Base-by-base conservation (phyloP, 1,140 invertebrate genomes). In the Drosophila elegans region DNA sequence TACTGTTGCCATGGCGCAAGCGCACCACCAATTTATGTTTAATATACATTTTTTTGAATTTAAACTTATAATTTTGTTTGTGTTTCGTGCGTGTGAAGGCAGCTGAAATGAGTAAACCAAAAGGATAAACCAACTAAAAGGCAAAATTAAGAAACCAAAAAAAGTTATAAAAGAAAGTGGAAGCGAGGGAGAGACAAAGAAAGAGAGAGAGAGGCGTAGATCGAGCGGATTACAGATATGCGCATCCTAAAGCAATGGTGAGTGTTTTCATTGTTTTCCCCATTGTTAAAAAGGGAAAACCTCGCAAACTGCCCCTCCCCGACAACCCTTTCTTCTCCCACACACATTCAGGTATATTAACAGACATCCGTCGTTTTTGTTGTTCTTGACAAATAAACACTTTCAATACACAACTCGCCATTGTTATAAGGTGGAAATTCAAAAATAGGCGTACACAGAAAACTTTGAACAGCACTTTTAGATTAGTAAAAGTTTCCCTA, bases 181-280 rank as follows among this genome's bases (percentile, higher is more conserved):
- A 21, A 29, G 36, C 56, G 13, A 42, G 21, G n/a, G 42, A 42
- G 2, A 36, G 21, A 12, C 21, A 49, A 13, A 32, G 38, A 41
- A 42, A 57, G 3, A 60, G 16, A 54, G 29, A 29, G 16, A 25
- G 25, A 12, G 25, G 5, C 61, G 21, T 34, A 41, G 49, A 69
- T 55, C 12, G 12, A 71, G 38, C 36, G 67, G 53, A 68, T 68
- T 69, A 69, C 66, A 38, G 52, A 71, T 68, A 89, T 89, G 85
- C 86, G 85, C 68, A 89, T 89, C 55, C 68, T 89, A 46, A 89
- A 89, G 74, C 85, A 85, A 80, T 89, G 85, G 85, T 89, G 75
- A 89, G 85, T 82, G 57, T 54, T 51, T 34, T 51, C 29, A 32
- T 51, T 51, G 48, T 51, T 51, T 51, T 51, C n/a, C 29, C 48